These are phyloP conservation scores for Larimichthys crocea DNA, from an alignment of 2,113 vertebrate species.

Conservation along the genomic window DNA sequence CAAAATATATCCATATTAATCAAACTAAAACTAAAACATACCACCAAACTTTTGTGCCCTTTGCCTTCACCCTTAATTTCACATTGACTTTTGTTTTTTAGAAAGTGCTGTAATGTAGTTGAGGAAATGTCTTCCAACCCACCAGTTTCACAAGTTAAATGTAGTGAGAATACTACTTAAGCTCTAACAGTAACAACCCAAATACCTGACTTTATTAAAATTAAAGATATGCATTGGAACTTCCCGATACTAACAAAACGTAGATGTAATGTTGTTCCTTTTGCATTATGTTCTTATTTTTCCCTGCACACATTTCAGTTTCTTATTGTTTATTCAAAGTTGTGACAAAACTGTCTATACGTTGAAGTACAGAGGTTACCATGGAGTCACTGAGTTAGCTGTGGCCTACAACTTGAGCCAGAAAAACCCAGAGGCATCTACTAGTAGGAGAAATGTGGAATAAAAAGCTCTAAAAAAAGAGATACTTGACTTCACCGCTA, in stretches of 20 bases:
- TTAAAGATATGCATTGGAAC: too few species aligned
- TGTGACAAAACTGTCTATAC: not conserved
- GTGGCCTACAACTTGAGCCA: too few species aligned
- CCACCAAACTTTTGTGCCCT: not conserved
- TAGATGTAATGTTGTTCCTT: not conserved
- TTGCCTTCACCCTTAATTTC: not conserved
- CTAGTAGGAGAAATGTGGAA: too few species aligned
- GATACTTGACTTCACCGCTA: constrained; percentile 14
- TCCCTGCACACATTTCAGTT: not conserved
- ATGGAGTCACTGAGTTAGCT: too few species aligned
- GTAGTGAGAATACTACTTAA: too few species aligned
- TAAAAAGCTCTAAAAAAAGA: too few species aligned
- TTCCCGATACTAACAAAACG: too few species aligned
- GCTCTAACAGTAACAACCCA: too few species aligned
- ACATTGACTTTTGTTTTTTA: not conserved
- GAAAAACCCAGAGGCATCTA: too few species aligned
- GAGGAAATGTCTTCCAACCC: not conserved
- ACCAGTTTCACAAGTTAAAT: too few species aligned
- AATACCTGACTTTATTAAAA: too few species aligned
- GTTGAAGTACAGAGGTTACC: too few species aligned
- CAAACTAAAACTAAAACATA: not conserved
- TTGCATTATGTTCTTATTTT: not conserved
- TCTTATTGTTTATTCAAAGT: not conserved
- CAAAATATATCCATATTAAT: not conserved
- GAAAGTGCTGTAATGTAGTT: not conserved